A percentile compares a stretch with the other conserved stretches of the same genome.
These are phyloP conservation scores for Drosophila mayaguana DNA, from an alignment of 2,888 invertebrate genomes.

Conservation along the genomic window DNA sequence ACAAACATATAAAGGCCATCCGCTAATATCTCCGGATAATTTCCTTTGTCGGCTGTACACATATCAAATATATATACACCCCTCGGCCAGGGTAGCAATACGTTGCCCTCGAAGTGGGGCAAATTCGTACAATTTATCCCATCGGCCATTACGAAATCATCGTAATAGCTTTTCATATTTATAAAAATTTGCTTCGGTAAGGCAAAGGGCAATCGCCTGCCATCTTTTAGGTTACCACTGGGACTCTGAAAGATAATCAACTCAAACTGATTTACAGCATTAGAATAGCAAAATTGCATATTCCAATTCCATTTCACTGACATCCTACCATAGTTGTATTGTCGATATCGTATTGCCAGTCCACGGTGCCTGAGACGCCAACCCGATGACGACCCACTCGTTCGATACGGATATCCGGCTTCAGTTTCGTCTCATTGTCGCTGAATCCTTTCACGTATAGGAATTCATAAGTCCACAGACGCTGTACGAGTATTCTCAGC, in stretches of 20 bases:
- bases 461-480: not conserved
- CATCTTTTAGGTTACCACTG: not conserved
- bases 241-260: not conserved
- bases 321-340: not conserved
- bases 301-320: not conserved
- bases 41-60: not conserved
- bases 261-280: not conserved
- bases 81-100: not conserved
- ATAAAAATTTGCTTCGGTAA: not conserved
- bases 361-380: slow-evolving; percentile 1
- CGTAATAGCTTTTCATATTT: not conserved
- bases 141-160: not conserved
- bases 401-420: not conserved
- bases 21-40: not conserved
- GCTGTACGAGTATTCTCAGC: not conserved
- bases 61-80: not conserved
- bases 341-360: slow-evolving; percentile 1
- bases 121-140: not conserved
- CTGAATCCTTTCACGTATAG: not conserved
- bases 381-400: not conserved
- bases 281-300: not conserved
- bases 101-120: not conserved
- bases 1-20: not conserved
- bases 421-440: not conserved
- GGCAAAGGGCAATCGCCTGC: not conserved